Evolutionary conservation across 2,888 invertebrate genomes (phyloP).

Genomic region (Drosophila antonietae): DNA sequence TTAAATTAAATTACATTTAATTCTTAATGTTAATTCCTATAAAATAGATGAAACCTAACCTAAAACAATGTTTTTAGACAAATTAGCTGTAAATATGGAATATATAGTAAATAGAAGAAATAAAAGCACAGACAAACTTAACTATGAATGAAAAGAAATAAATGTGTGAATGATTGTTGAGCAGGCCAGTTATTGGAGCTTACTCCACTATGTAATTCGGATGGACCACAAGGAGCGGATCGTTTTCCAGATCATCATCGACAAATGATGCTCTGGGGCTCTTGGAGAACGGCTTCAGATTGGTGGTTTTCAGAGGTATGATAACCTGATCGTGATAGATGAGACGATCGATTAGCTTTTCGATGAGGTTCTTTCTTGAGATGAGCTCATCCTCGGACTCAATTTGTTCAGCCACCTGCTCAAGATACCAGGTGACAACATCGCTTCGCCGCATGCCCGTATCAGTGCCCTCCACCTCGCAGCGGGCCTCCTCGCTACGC

Average conservation of each 20-base stretch:
- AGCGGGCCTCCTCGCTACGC: conserved; percentile 91
- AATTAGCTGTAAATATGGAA: conserved; percentile 3
- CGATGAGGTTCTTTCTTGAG: conserved; percentile 94
- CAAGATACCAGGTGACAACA: conserved; percentile 96
- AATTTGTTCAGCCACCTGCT: conserved; percentile 93
- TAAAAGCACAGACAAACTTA: conserved; percentile 31
- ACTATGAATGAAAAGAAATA: conserved; percentile 30
- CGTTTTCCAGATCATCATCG: conserved; percentile 77
- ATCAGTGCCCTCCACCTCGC: conserved; percentile 88
- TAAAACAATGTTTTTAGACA: conserved; percentile 15
- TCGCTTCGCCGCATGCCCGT: conserved; percentile 91
- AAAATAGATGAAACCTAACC: conserved; percentile 15
- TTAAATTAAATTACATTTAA: conserved; percentile 1
- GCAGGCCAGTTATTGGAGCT: neutral
- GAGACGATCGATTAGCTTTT: conserved; percentile 96
- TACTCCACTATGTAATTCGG: conserved; percentile 96
- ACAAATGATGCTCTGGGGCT: conserved; percentile 34
- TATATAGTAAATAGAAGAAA: conserved; percentile 3
- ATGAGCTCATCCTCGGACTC: conserved; percentile 96
- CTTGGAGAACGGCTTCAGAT: conserved; percentile 64
- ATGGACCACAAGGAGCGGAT: conserved; percentile 95
- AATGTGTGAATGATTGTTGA: neutral
- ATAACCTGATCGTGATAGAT: conserved; percentile 88
- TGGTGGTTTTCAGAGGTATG: conserved; percentile 82
- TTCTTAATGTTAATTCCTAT: conserved; percentile 15